These are phyloP conservation scores for Drosophila parabipectinata DNA, from an alignment of 1,140 invertebrate genomes.

Conservation along the genomic window DNA sequence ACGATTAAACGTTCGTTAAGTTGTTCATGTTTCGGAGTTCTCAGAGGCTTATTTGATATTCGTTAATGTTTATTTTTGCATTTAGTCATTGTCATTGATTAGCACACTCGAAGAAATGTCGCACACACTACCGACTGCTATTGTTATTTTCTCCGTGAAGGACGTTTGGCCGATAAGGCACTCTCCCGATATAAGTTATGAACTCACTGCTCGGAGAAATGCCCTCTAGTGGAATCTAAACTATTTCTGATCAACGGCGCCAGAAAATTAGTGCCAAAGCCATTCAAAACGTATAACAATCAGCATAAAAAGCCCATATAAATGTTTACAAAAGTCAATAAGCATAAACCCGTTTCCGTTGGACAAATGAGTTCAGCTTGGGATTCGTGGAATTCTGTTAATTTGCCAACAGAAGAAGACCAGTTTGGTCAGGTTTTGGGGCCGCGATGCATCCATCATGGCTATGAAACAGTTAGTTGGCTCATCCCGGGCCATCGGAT, in stretches of 20 bases:
- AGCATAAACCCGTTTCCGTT: constrained; percentile 59
- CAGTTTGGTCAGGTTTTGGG: constrained; percentile 1
- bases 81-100: constrained; percentile 72
- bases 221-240: constrained; percentile 18
- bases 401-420: constrained; percentile 23
- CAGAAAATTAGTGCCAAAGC: constrained; percentile 50
- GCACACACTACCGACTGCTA: neutral
- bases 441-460: neutral
- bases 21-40: constrained; percentile 44
- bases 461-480: constrained; percentile 1
- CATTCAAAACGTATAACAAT: constrained; percentile 44
- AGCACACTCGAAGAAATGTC: constrained; percentile 57
- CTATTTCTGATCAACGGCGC: constrained; percentile 31
- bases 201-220: constrained; percentile 26
- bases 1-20: constrained; percentile 77
- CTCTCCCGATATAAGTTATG: constrained; percentile 35
- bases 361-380: constrained; percentile 56
- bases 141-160: constrained; percentile 31
- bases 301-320: constrained; percentile 61
- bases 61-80: constrained; percentile 81
- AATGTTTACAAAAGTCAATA: constrained; percentile 44
- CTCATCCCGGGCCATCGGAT: neutral
- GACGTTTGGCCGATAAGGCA: constrained; percentile 43
- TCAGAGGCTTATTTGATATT: constrained; percentile 63
- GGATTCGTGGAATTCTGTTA: constrained; percentile 70